Conservation (phyloP, 2,113 vertebrate genomes). For the Puntigrus tetrazona region DNA sequence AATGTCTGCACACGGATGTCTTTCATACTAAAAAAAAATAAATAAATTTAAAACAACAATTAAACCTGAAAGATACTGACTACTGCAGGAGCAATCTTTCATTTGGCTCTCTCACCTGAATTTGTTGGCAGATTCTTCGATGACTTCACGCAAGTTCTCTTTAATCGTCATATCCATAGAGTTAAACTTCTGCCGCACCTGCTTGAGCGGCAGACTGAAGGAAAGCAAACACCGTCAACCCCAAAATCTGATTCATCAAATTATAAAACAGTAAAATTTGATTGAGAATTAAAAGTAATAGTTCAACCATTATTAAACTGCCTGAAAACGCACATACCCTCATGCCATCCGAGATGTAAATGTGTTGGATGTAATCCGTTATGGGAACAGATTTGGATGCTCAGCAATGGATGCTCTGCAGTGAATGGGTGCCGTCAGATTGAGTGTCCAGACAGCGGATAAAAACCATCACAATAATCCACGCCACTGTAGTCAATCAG, state of each 20-base stretch:
- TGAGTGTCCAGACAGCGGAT: too few relatives aligned
- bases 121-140: slow-evolving; percentile 95
- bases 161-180: slow-evolving; percentile 95
- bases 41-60: background rate
- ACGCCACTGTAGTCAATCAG: too few relatives aligned
- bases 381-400: too few relatives aligned
- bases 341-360: too few relatives aligned
- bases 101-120: slow-evolving; percentile 81
- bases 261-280: background rate
- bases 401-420: too few relatives aligned
- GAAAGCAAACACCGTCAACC: background rate
- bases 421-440: too few relatives aligned
- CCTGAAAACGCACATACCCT: too few relatives aligned
- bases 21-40: slow-evolving; percentile 81
- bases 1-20: slow-evolving; percentile 96
- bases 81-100: background rate
- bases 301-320: too few relatives aligned
- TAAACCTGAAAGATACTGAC: background rate
- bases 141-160: slow-evolving; percentile 91
- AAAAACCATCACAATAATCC: too few relatives aligned
- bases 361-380: too few relatives aligned
- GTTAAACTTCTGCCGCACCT: slow-evolving; percentile 94
- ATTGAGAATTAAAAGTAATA: too few relatives aligned
- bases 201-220: slow-evolving; percentile 88
- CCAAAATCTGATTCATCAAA: background rate